Percentiles rank a stretch among this genome's conserved stretches.
Conservation (phyloP, 1,140 invertebrate genomes). For the Dendroctonus valens region DNA sequence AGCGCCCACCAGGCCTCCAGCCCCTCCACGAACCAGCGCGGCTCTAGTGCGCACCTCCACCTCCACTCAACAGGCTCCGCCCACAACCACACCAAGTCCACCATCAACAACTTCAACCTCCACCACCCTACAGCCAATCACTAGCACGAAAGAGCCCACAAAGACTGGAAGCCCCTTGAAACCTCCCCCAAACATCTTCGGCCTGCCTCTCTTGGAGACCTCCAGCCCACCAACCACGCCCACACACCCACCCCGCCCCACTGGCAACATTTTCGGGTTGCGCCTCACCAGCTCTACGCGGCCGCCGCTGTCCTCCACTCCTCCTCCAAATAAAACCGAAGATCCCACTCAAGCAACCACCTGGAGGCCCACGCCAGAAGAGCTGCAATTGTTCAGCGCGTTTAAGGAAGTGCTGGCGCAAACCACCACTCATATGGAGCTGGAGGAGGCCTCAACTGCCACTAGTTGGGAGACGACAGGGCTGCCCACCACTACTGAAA, state of each 20-base stretch:
- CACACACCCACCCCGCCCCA: no score
- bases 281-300: background rate
- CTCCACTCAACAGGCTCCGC: background rate
- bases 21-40: background rate
- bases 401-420: slow-evolving; percentile 15
- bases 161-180: background rate
- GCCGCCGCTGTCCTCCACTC: background rate
- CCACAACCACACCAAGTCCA: background rate
- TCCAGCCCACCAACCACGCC: no score
- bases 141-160: background rate
- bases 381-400: slow-evolving; percentile 7
- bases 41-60: background rate
- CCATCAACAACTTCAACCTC: background rate
- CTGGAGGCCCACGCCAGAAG: slow-evolving; percentile 4
- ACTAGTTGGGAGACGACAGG: no score
- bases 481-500: background rate
- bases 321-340: background rate
- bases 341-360: slow-evolving; percentile 4
- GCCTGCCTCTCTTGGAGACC: background rate
- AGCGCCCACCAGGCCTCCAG: background rate
- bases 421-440: background rate
- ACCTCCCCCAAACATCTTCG: slow-evolving; percentile 8
- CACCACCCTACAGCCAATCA: background rate
- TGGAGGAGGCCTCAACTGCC: no score
- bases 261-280: background rate